Evolutionary conservation across 2,113 vertebrate genomes (phyloP).

Genomic region (Oryzias curvinotus): DNA sequence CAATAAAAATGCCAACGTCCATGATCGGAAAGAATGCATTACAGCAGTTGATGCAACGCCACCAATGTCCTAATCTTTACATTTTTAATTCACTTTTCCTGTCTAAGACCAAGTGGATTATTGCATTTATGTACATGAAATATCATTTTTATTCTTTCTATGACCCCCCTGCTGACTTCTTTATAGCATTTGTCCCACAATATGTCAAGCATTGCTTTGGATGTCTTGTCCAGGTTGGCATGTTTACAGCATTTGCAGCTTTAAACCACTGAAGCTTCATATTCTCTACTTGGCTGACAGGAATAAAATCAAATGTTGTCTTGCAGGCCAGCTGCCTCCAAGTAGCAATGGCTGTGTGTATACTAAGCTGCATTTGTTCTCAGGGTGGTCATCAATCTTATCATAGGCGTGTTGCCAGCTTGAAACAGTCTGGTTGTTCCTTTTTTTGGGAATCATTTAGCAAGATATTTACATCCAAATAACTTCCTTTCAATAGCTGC

Average conservation of each 20-base stretch:
- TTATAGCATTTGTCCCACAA: slow-evolving; percentile 1
- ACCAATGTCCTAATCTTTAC: too few relatives aligned
- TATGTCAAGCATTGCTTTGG: slow-evolving; percentile 1
- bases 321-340: slow-evolving; percentile 5
- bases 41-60: too few relatives aligned
- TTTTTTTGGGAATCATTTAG: not conserved
- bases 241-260: slow-evolving; percentile 12
- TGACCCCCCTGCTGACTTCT: not conserved
- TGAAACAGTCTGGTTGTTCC: not conserved
- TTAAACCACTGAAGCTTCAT: slow-evolving; percentile 11
- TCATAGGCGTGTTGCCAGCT: not conserved
- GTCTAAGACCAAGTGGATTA: too few relatives aligned
- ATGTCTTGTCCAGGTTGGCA: slow-evolving; percentile 10
- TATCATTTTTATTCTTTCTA: too few relatives aligned
- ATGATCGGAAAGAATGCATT: too few relatives aligned
- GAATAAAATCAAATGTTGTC: slow-evolving; percentile 2
- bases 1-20: too few relatives aligned
- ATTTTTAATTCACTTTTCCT: too few relatives aligned
- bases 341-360: not conserved
- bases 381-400: not conserved
- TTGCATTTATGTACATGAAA: too few relatives aligned
- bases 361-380: not conserved
- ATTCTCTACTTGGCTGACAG: slow-evolving; percentile 21
- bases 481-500: not conserved
- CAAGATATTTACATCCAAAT: not conserved